These are phyloP conservation scores for Ariopsis seemanni DNA, from an alignment of 2,113 vertebrate species.

Conservation along the genomic window DNA sequence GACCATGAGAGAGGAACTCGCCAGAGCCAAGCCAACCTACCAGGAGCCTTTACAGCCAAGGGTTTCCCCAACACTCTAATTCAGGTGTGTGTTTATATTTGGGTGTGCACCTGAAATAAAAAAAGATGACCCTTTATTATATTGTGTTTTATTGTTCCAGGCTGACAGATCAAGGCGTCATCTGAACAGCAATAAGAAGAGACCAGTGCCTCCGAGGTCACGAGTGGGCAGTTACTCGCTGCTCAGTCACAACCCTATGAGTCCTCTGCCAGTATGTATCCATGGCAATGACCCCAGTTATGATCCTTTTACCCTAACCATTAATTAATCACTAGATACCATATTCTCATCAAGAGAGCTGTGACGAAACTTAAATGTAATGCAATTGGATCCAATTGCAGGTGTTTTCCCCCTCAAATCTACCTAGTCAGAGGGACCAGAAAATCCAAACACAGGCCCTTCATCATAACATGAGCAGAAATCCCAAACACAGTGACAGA, in stretches of 20 bases:
- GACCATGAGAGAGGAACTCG: conserved; percentile 64
- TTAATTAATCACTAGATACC: not conserved
- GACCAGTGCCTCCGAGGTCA: conserved; percentile 16
- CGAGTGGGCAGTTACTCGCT: conserved; percentile 45
- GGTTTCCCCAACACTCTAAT: conserved; percentile 73
- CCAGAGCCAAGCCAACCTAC: conserved; percentile 59
- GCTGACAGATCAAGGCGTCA: conserved; percentile 40
- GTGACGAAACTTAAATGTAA: not conserved
- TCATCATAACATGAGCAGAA: not conserved
- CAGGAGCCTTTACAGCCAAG: conserved; percentile 68
- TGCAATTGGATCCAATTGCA: not conserved
- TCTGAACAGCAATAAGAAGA: conserved; percentile 39
- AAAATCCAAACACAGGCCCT: not conserved
- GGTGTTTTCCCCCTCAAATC: not conserved
- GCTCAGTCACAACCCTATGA: conserved; percentile 28
- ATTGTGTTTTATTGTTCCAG: conserved; percentile 16
- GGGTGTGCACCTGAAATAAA: not conserved
- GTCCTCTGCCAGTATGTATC: conserved; percentile 38
- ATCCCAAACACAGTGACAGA: not conserved
- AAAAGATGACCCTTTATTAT: not conserved
- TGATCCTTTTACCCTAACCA: not conserved
- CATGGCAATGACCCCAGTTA: not conserved
- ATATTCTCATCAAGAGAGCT: not conserved
- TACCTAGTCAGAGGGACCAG: not conserved
- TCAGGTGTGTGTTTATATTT: conserved; percentile 62